Conservation (phyloP, 2,113 vertebrate species). For the Tenebrosternarchus preto region DNA sequence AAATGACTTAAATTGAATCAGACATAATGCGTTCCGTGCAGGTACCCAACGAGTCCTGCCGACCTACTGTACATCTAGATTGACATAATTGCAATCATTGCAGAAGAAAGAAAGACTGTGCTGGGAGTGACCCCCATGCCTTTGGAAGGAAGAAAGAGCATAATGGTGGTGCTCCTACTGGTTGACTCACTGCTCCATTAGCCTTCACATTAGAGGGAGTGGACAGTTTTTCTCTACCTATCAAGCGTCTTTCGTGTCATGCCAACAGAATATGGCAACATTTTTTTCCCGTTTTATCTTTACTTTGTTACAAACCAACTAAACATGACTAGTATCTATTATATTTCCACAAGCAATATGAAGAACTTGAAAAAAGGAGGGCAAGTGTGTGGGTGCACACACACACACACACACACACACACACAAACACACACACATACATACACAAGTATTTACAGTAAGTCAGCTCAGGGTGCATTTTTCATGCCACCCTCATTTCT, state of each 20-base stretch:
- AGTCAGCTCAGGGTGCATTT: slow-evolving; percentile 61
- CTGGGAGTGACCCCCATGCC: neutral
- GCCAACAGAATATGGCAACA: slow-evolving; percentile 9
- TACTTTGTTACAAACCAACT: neutral
- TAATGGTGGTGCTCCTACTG: slow-evolving; percentile 14
- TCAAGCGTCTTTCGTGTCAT: neutral
- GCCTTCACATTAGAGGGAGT: neutral
- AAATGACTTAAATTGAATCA: neutral
- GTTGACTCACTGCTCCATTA: slow-evolving; percentile 26
- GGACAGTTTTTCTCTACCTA: neutral
- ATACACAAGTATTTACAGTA: slow-evolving; percentile 62
- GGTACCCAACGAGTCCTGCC: neutral
- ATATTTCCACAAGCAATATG: neutral
- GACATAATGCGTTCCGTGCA: neutral
- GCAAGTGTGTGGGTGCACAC: slow-evolving; percentile 22
- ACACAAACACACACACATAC: slow-evolving; percentile 40
- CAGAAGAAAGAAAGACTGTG: neutral
- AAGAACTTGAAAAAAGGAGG: neutral
- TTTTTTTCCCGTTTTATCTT: neutral
- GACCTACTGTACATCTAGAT: slow-evolving; percentile 1
- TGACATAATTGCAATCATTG: neutral
- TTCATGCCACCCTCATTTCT: slow-evolving; percentile 60
- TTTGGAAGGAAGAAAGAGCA: neutral
- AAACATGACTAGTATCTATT: neutral
- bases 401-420: slow-evolving; percentile 50